Base-by-base conservation (phyloP, 1,140 invertebrate genomes). In the Drosophila novamexicana region DNA sequence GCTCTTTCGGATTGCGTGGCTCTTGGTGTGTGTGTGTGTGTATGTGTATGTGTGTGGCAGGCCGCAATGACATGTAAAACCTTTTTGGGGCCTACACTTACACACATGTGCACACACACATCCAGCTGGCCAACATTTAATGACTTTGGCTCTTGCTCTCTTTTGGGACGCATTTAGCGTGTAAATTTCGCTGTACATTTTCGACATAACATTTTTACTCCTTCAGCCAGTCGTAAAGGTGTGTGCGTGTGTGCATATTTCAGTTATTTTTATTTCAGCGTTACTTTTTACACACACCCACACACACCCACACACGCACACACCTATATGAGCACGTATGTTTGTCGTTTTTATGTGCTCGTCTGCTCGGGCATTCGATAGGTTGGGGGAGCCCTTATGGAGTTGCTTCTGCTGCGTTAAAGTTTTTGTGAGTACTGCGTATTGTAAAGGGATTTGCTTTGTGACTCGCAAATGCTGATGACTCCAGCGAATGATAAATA, bases 111-210 rank as follows among this genome's bases (percentile, higher is more conserved):
- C 22, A 53, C 40, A 63, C 22, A 7, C 49, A 53, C 64, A 58
- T 63, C 63, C 65, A 82, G 71, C 79, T 86, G 79, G 75, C 78
- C 79, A 66, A 81, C 83, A 88, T 88, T 86, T 86, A 89, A 86
- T 86, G 83, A 83, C 83, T 89, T 88, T 89, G 84, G 79, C 82
- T 29, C 22, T 82, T 83, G 80, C 83, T 81, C 75, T 89, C 83
- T 89, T 88, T 67, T 61, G 83, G 83, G 84, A 88, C 79, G 83
- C 76, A 79, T 86, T 86, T 86, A 89, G 76, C 84, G 83, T 88
- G 79, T 79, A 86, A 86, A 86, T 89, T 86, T 79, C 81, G 68
- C 63, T 70, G 73, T 83, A 83, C 79, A 76, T 75, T 29, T 29
- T 29, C 22, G 22, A 29, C 22, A 29, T 29, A 29, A 29, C 22